Evolutionary conservation across 2,113 vertebrate species (phyloP).

Genomic region (Taxidea taxus): DNA sequence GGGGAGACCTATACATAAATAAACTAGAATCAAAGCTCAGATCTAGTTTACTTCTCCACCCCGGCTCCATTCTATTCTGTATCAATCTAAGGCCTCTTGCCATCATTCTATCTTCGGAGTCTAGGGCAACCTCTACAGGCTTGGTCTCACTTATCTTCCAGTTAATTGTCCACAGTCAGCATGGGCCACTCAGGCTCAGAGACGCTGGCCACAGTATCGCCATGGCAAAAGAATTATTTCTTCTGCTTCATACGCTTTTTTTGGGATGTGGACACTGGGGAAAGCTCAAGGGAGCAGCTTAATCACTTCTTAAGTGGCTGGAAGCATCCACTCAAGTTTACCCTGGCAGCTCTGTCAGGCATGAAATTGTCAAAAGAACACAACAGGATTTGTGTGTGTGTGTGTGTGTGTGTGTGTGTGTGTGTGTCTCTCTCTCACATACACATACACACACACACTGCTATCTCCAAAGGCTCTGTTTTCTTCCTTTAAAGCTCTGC

Average conservation of each 20-base stretch:
- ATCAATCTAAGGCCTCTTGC: conserved; percentile 74
- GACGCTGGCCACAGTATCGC: conserved; percentile 61
- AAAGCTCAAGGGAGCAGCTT: conserved; percentile 43
- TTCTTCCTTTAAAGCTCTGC: conserved; percentile 13
- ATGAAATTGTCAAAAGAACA: background rate
- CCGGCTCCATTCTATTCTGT: conserved; percentile 80
- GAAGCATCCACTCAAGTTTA: conserved; percentile 54
- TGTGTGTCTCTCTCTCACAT: background rate
- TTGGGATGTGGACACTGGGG: conserved; percentile 73
- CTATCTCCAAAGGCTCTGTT: background rate
- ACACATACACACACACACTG: background rate
- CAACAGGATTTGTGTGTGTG: background rate
- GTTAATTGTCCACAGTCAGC: conserved; percentile 82
- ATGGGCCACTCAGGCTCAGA: conserved; percentile 67
- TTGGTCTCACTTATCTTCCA: conserved; percentile 82
- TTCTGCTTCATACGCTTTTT: conserved; percentile 74
- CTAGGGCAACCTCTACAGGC: conserved; percentile 47
- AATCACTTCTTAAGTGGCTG: conserved; percentile 70
- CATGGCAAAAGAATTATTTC: background rate
- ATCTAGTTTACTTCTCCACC: conserved; percentile 81
- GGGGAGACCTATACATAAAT: conserved; percentile 72
- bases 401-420: too few relatives aligned
- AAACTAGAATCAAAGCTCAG: conserved; percentile 82
- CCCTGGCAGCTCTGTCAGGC: background rate
- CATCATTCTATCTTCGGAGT: conserved; percentile 14